phyloP scores from a whole-genome alignment of 2,113 vertebrate species.

The Rhizomys pruinosus region DNA sequence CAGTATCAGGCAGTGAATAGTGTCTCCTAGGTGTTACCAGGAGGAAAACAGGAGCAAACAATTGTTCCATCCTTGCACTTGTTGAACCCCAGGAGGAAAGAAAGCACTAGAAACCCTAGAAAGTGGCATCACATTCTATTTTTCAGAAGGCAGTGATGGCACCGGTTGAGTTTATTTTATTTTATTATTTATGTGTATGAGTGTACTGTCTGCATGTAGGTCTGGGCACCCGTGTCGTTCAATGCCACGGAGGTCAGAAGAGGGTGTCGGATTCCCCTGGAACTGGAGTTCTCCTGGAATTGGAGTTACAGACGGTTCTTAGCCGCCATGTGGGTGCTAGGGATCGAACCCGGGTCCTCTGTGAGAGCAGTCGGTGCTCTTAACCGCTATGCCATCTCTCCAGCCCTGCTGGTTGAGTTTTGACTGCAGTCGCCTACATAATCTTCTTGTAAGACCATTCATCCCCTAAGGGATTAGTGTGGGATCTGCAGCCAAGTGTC shows the following conservation, averaged over 20 bases:
- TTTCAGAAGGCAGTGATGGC: not conserved
- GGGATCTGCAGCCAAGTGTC: not conserved
- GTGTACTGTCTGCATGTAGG: too few species aligned
- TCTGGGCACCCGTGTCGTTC: too few species aligned
- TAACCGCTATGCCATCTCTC: too few species aligned
- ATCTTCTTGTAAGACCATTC: not conserved
- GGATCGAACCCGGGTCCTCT: too few species aligned
- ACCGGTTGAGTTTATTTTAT: not conserved
- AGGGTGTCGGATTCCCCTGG: too few species aligned
- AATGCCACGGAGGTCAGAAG: too few species aligned
- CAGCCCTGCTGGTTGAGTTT: not conserved
- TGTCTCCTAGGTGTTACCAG: not conserved
- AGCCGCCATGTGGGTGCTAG: too few species aligned
- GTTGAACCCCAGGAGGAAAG: not conserved
- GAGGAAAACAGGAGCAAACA: not conserved
- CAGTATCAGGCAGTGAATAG: not conserved
- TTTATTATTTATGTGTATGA: too few species aligned
- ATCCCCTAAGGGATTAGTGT: not conserved
- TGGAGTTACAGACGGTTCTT: too few species aligned
- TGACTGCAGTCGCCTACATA: not conserved
- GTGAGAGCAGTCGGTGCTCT: too few species aligned
- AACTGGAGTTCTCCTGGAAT: too few species aligned
- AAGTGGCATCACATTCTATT: not conserved
- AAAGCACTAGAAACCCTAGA: slow-evolving; percentile 45
- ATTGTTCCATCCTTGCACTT: not conserved